A percentile compares a stretch with the other conserved stretches of the same genome.
phyloP scores from a whole-genome alignment of 2,888 invertebrate genomes.

The Lumbricus terrestris region DNA sequence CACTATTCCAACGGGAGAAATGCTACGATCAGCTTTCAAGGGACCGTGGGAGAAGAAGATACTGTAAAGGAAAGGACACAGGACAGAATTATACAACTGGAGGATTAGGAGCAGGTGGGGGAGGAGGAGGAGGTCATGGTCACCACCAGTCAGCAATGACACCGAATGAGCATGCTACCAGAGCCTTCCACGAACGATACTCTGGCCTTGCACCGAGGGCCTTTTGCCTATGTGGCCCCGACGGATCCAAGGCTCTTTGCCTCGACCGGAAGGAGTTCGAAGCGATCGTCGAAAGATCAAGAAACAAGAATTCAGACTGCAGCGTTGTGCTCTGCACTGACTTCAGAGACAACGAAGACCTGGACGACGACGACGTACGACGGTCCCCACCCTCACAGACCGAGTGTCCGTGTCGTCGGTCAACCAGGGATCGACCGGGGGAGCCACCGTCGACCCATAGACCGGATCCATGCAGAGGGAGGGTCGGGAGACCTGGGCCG shows the following conservation, averaged over 20 bases:
- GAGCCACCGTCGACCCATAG: neutral
- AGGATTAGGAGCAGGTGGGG: neutral
- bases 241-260: neutral
- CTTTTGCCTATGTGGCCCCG: neutral
- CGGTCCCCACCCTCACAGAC: neutral
- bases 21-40: neutral
- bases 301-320: neutral
- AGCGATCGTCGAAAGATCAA: constrained; percentile 6
- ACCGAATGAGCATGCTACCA: neutral
- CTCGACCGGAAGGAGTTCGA: neutral
- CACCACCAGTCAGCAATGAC: neutral
- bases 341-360: neutral
- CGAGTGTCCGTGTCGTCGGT: neutral
- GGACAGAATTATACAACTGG: neutral
- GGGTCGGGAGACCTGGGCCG: neutral
- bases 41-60: too few species aligned
- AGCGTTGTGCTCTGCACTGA: neutral
- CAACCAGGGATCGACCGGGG: neutral
- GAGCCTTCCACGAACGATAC: constrained; percentile 3
- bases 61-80: neutral
- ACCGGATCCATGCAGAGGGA: neutral
- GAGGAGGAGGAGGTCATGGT: neutral
- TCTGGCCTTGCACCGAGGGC: neutral
- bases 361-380: neutral
- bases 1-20: neutral